Percentiles rank a stretch among this genome's conserved stretches.
These are phyloP conservation scores for Galeopterus variegatus DNA, from an alignment of 2,113 vertebrate genomes.

Conservation along the genomic window DNA sequence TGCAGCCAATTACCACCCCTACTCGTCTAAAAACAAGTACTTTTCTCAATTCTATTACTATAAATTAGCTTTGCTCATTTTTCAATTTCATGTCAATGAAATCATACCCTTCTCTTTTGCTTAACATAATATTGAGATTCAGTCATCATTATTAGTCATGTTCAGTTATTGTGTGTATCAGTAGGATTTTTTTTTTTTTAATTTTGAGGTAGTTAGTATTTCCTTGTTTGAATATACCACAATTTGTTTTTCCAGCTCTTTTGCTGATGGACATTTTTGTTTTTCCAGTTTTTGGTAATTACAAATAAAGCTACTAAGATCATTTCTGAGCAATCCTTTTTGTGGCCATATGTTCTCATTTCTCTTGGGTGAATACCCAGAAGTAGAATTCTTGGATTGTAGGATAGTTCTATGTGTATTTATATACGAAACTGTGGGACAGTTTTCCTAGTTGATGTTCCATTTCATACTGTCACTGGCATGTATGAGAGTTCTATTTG, in stretches of 20 bases:
- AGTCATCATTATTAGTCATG: neutral
- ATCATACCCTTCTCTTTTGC: neutral
- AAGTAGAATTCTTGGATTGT: neutral
- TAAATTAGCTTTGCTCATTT: neutral
- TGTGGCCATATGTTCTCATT: neutral
- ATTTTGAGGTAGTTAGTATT: neutral
- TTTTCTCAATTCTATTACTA: neutral
- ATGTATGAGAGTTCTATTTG: neutral
- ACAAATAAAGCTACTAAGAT: neutral
- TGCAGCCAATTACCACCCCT: neutral
- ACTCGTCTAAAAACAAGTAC: neutral
- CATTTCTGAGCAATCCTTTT: neutral
- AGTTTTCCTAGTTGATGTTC: neutral
- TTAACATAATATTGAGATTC: neutral
- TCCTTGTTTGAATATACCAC: neutral
- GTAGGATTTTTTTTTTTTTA: neutral
- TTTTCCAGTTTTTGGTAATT: neutral
- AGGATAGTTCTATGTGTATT: neutral
- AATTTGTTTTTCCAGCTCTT: conserved; percentile 19
- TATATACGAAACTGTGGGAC: conserved; percentile 2
- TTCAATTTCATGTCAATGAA: neutral
- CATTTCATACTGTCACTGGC: neutral
- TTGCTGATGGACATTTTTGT: neutral
- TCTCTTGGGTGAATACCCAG: neutral
- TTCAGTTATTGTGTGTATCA: neutral